Evolutionary conservation across 1,140 invertebrate species (phyloP), one percentile per base, ranked within the genome.

Genomic region (Cyrtorhinus lividipennis): DNA sequence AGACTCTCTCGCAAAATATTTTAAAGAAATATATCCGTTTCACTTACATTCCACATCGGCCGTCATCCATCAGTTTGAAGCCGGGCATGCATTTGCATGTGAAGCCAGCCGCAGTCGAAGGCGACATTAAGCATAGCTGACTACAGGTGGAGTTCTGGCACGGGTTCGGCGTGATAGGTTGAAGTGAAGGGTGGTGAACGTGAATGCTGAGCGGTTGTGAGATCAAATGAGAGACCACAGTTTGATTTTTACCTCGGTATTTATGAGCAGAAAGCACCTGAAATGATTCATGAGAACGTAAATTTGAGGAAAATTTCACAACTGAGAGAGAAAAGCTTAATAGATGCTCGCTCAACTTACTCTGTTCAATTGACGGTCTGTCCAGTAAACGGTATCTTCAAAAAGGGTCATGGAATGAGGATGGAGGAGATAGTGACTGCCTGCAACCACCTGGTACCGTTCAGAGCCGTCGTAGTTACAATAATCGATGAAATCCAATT

Each of bases 401-500:
- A 92, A 92, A 0, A 98, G 76, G 0, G 94, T 92, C 5, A 99
- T 74, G 0, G 92, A 95, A 76, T 98, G 95, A 0, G 95, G 95
- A 78, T 98, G 95, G 0, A 95, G 74, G 0, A 97, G 74, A 70
- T 97, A 97, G 72, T 95, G 88, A 63, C 87, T 91, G 18, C 85
- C 84, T 5, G 89, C 84, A 24, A 95, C 72, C 0, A 93, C 89
- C 76, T 95, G 91, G 63, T 90, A 85, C 25, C 94, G 76, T 2
- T 88, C 88, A 0, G 81, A 84, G 18, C 96, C 96, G 70, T 98
- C 91, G 74, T 99, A 99, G 68, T 95, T 87, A 70, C 94, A 97
- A 71, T 95, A 98, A 72, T 98, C 95, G 56, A 99, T 99, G 67
- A 95, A 98, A 71, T 99, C 95, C 13, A 99, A 73, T 71, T 98